These are phyloP conservation scores for Eidolon helvum DNA, from an alignment of 2,113 vertebrate genomes.

Conservation along the genomic window DNA sequence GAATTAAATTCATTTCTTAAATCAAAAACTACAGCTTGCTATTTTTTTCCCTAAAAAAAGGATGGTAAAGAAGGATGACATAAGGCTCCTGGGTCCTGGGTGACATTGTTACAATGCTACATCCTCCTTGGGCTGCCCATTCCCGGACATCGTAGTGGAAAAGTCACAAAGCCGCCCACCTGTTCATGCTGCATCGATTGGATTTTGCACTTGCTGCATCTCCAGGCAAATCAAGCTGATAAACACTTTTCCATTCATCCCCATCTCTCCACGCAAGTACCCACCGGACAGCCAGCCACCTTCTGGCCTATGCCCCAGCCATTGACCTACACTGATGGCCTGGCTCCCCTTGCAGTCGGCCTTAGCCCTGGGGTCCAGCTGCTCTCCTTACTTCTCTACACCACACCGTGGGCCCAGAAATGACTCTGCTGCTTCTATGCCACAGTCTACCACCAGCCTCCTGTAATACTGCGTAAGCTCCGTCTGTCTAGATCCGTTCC, in stretches of 20 bases:
- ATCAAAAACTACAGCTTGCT: neutral
- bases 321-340: neutral
- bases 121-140: neutral
- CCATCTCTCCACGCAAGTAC: neutral
- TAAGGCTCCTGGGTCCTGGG: no score
- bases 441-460: neutral
- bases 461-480: no score
- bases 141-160: neutral
- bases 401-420: neutral
- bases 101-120: neutral
- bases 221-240: neutral
- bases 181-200: accelerated
- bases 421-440: neutral
- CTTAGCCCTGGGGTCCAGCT: neutral
- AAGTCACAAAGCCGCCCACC: neutral
- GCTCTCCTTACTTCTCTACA: neutral
- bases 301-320: no score
- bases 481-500: neutral
- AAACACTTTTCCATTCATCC: neutral
- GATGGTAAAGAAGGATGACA: neutral
- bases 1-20: neutral
- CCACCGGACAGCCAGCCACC: neutral
- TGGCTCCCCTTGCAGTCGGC: neutral
- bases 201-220: neutral
- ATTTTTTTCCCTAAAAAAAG: neutral